phyloP scores from a whole-genome alignment of 2,113 vertebrate genomes.

The Regulus satrapa region DNA sequence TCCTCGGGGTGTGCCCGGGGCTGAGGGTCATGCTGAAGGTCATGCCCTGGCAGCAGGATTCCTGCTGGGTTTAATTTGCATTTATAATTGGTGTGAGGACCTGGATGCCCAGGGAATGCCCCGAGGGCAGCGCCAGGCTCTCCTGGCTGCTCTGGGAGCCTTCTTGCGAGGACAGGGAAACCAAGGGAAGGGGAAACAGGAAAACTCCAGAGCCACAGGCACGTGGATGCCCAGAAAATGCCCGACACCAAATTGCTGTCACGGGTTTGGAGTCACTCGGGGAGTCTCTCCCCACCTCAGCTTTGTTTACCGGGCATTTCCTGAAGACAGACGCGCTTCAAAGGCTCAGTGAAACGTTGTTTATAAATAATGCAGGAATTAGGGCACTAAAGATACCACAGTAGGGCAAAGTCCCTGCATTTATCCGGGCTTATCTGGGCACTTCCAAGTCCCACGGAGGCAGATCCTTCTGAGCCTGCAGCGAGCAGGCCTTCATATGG shows the following conservation, averaged over 20 bases:
- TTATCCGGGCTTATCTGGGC: background rate
- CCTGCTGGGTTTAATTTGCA: background rate
- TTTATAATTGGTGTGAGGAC: fast-evolving
- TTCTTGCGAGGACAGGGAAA: background rate
- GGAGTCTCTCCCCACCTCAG: background rate
- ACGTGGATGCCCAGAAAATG: background rate
- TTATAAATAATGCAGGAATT: background rate
- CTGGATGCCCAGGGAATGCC: background rate
- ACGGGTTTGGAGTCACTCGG: background rate
- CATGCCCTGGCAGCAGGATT: background rate
- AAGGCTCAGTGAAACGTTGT: background rate
- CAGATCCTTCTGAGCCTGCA: background rate
- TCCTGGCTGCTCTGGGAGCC: background rate
- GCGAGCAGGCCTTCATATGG: background rate
- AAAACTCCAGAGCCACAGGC: fast-evolving
- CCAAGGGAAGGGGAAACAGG: background rate
- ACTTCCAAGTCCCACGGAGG: background rate
- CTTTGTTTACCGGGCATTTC: background rate
- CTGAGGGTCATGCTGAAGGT: background rate
- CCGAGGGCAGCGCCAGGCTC: background rate
- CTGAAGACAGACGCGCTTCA: background rate
- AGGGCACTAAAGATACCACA: background rate
- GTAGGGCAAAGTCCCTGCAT: constrained; percentile 28
- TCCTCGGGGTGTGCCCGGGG: background rate
- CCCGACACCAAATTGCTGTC: background rate